These are phyloP conservation scores for Wiebesia pumilae DNA, from an alignment of 1,140 invertebrate species.

Conservation along the genomic window DNA sequence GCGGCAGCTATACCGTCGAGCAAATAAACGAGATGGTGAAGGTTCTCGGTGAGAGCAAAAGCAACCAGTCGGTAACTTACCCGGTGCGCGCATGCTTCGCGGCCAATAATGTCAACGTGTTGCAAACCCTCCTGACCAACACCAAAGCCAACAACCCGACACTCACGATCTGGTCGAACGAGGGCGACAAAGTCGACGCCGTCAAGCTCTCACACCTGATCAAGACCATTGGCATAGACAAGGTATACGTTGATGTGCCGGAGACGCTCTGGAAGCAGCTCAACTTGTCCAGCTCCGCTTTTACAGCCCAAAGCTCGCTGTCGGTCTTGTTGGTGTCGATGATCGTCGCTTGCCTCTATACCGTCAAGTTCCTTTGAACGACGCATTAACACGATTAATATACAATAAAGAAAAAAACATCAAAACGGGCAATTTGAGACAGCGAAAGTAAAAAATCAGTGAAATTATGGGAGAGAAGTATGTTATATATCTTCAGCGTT, in stretches of 20 bases:
- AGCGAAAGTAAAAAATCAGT: neutral
- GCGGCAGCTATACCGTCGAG: constrained; percentile 79
- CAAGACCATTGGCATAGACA: constrained; percentile 77
- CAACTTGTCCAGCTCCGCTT: constrained; percentile 57
- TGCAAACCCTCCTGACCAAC: constrained; percentile 76
- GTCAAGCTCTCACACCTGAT: constrained; percentile 78
- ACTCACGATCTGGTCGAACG: constrained; percentile 84
- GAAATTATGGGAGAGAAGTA: neutral
- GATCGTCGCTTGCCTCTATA: constrained; percentile 36
- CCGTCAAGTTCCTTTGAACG: constrained; percentile 55
- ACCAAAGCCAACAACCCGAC: constrained; percentile 72
- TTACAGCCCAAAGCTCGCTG: constrained; percentile 33
- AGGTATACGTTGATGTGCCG: constrained; percentile 83
- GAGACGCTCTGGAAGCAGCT: constrained; percentile 75
- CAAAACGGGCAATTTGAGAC: neutral
- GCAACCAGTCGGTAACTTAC: constrained; percentile 84
- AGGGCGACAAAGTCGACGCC: constrained; percentile 79
- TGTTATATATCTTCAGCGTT: constrained; percentile 30
- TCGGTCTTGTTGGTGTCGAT: constrained; percentile 50
- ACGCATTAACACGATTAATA: neutral
- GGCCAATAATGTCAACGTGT: constrained; percentile 77
- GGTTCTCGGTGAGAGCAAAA: constrained; percentile 75
- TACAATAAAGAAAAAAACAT: neutral
- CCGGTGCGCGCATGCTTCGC: constrained; percentile 85
- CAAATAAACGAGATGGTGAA: constrained; percentile 85